These are phyloP conservation scores for Cisticola juncidis DNA, from an alignment of 2,113 vertebrate species.

Conservation along the genomic window DNA sequence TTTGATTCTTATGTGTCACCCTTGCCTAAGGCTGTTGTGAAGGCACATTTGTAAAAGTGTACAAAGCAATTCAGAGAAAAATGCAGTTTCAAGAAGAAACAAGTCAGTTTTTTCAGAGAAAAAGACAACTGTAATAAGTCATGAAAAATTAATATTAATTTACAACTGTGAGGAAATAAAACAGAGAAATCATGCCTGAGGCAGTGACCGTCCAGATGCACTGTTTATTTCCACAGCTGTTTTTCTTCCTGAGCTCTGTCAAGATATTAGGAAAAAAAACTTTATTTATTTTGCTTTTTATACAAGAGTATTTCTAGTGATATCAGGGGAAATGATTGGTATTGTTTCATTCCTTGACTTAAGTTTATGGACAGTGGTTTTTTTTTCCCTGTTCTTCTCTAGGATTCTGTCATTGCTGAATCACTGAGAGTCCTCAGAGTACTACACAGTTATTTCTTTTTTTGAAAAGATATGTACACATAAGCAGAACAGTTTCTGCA, in stretches of 20 bases:
- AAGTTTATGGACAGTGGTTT: background rate
- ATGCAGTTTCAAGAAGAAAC: background rate
- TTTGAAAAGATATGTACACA: background rate
- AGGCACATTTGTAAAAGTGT: background rate
- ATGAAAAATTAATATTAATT: slow-evolving; percentile 42
- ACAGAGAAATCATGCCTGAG: background rate
- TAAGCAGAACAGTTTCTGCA: background rate
- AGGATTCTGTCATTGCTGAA: background rate
- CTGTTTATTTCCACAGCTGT: background rate
- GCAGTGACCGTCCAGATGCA: background rate
- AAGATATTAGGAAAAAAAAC: background rate
- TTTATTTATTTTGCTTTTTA: background rate
- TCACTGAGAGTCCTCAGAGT: background rate
- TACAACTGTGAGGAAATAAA: background rate
- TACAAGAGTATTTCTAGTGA: background rate
- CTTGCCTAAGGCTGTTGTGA: background rate
- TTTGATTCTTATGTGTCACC: background rate
- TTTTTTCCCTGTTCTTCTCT: background rate
- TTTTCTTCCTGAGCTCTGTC: background rate
- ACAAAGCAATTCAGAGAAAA: background rate
- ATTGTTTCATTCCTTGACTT: background rate
- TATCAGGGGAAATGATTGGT: background rate
- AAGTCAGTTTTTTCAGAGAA: background rate
- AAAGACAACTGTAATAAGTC: background rate
- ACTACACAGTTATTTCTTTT: background rate